These are phyloP conservation scores for Parnassius apollo DNA, from an alignment of 2,888 invertebrate genomes.

Conservation along the genomic window DNA sequence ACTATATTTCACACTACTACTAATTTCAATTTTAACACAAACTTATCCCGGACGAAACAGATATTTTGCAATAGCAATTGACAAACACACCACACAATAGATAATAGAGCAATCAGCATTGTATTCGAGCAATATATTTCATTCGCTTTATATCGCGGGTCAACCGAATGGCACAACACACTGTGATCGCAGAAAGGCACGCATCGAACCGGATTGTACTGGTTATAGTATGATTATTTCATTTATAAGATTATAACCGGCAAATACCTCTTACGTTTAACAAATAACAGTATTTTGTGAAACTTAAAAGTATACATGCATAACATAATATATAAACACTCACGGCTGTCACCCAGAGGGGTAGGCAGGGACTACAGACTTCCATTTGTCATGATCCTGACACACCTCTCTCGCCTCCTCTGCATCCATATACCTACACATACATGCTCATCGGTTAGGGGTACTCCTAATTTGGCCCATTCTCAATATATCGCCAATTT, in stretches of 20 bases:
- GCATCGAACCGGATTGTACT: slow-evolving; percentile 34
- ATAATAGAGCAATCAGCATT: slow-evolving; percentile 9
- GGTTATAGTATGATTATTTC: slow-evolving; percentile 29
- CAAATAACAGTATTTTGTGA: slow-evolving; percentile 28
- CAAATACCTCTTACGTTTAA: slow-evolving; percentile 28
- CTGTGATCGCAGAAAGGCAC: slow-evolving; percentile 29
- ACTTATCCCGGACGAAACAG: not conserved
- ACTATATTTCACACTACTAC: too few relatives aligned
- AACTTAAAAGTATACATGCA: not conserved
- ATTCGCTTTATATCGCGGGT: slow-evolving; percentile 37
- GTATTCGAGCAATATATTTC: slow-evolving; percentile 33
- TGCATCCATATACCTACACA: too few relatives aligned
- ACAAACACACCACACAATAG: slow-evolving; percentile 4
- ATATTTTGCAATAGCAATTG: not conserved
- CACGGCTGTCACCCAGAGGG: too few relatives aligned
- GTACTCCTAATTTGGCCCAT: too few relatives aligned
- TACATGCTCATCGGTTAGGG: too few relatives aligned
- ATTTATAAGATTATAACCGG: too few relatives aligned
- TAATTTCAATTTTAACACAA: too few relatives aligned
- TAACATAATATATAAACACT: too few relatives aligned
- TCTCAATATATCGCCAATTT: too few relatives aligned
- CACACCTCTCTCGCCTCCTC: too few relatives aligned
- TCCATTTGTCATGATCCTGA: too few relatives aligned
- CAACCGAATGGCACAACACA: slow-evolving; percentile 35
- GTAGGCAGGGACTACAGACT: too few relatives aligned